A percentile compares a stretch with the other conserved stretches of the same genome.
These are phyloP conservation scores for Aramus guarauna DNA, from an alignment of 2,113 vertebrate species.

Conservation along the genomic window DNA sequence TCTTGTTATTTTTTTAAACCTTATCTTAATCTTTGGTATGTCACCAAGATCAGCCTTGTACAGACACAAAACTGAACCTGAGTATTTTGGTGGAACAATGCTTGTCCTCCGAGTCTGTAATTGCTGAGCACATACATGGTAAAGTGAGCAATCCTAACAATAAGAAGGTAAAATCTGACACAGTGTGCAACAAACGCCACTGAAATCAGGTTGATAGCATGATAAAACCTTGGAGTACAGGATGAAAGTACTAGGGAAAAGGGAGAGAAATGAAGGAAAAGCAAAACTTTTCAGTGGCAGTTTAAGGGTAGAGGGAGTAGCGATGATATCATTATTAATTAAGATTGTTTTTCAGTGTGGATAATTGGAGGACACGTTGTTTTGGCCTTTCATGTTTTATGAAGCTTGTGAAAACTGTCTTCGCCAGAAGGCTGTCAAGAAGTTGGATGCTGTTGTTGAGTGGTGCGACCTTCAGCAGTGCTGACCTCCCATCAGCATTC, in stretches of 20 bases:
- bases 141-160: neutral
- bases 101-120: neutral
- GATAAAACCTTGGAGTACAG: neutral
- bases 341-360: neutral
- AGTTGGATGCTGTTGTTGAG: neutral
- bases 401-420: neutral
- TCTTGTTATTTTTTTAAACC: neutral
- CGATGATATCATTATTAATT: neutral
- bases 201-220: neutral
- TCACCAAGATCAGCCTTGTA: neutral
- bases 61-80: neutral
- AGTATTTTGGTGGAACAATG: neutral
- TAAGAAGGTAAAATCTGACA: neutral
- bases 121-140: accelerated
- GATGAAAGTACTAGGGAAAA: neutral
- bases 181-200: neutral
- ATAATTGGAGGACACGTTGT: neutral
- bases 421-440: neutral
- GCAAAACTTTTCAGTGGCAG: neutral
- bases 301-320: neutral
- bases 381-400: neutral
- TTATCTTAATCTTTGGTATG: neutral
- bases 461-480: neutral
- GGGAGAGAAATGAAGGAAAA: neutral
- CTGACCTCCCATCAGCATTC: neutral